These are phyloP conservation scores for Gortyna flavago DNA, from an alignment of 2,888 invertebrate species.

Conservation along the genomic window DNA sequence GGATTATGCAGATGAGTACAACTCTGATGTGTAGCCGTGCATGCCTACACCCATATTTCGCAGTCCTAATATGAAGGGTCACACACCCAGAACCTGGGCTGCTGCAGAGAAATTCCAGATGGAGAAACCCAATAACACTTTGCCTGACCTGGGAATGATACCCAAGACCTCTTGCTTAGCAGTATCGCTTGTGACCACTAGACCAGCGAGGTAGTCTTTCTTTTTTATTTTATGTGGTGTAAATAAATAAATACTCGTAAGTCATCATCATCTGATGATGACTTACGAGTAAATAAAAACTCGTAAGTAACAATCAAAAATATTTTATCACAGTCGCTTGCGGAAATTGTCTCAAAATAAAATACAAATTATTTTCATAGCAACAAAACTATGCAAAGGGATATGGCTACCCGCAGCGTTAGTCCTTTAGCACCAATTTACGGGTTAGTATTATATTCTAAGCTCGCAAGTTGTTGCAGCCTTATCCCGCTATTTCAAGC, in stretches of 20 bases:
- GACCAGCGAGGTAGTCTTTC: too few relatives aligned
- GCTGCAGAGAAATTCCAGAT: too few relatives aligned
- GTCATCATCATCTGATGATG: too few relatives aligned
- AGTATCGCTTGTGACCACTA: too few relatives aligned
- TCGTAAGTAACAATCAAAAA: background rate
- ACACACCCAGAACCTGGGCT: background rate
- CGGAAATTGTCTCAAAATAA: background rate
- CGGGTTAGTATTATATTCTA: slow-evolving; percentile 22
- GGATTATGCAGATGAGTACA: background rate
- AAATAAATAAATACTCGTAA: too few relatives aligned
- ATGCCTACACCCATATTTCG: background rate
- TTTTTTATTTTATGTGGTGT: too few relatives aligned
- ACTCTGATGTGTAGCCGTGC: too few relatives aligned
- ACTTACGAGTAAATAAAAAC: too few relatives aligned
- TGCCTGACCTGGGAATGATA: too few relatives aligned
- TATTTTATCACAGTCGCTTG: background rate
- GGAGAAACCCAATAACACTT: too few relatives aligned
- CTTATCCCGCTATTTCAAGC: slow-evolving; percentile 29
- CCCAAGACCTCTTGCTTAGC: too few relatives aligned
- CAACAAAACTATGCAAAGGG: slow-evolving; percentile 2
- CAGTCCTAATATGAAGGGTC: background rate
- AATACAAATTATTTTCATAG: background rate
- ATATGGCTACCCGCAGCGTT: slow-evolving; percentile 1
- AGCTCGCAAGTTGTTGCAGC: slow-evolving; percentile 27
- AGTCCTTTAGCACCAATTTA: slow-evolving; percentile 35